phyloP scores from a whole-genome alignment of 2,113 vertebrate species.

The Poeciliopsis occidentalis region DNA sequence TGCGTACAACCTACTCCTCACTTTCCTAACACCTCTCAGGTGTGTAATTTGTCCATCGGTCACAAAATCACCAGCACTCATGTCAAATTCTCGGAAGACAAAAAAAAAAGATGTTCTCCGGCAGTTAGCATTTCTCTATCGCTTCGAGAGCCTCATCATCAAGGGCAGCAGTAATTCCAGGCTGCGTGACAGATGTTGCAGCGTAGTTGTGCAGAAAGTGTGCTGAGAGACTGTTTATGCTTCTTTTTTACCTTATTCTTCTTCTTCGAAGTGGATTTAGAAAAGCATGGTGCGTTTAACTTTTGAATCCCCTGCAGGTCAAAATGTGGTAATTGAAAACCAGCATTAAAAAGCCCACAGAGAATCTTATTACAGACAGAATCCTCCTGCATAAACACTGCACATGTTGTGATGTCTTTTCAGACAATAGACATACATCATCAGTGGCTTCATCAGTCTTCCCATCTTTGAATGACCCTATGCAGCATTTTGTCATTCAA shows the following conservation, averaged over 20 bases:
- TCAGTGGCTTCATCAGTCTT: neutral
- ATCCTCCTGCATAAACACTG: neutral
- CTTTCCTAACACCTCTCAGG: neutral
- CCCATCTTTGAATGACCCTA: no score
- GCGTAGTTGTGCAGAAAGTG: slow-evolving; percentile 11
- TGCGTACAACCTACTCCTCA: neutral
- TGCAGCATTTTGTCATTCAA: neutral
- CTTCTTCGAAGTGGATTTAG: neutral
- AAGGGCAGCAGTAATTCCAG: slow-evolving; percentile 26
- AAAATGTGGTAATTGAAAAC: neutral
- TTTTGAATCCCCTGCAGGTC: neutral
- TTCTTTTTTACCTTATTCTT: neutral
- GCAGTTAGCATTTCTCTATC: slow-evolving; percentile 10
- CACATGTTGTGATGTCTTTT: neutral
- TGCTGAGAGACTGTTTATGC: neutral
- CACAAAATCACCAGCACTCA: slow-evolving; percentile 3
- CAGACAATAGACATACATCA: neutral
- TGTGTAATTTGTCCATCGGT: slow-evolving; percentile 11
- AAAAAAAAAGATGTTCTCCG: neutral
- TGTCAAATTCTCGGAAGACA: neutral
- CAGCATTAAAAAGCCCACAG: neutral
- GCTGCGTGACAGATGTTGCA: slow-evolving; percentile 11
- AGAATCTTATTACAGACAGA: neutral
- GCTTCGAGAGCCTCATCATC: slow-evolving; percentile 7
- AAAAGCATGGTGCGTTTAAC: neutral